Evolutionary conservation across 2,888 invertebrate species (phyloP).

Genomic region (Mimachlamys varia): DNA sequence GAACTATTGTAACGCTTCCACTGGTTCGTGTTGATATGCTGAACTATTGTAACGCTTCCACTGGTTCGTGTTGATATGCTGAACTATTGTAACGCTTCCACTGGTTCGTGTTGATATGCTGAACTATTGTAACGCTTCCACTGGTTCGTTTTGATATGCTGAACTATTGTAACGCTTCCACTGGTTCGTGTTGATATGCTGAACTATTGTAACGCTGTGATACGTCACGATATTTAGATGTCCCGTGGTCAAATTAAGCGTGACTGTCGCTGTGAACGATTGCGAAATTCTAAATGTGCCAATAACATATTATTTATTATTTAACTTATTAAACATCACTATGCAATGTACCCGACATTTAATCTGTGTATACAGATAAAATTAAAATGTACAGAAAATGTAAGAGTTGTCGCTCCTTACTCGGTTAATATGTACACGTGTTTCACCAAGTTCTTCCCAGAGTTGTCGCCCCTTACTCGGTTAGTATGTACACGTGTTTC

Average conservation of each 20-base stretch:
- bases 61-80: no score
- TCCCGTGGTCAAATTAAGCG: neutral
- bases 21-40: no score
- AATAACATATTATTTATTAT: neutral
- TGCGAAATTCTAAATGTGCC: conserved; percentile 18
- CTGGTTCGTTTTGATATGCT: neutral
- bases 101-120: neutral
- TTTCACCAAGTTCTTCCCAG: neutral
- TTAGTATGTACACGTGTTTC: neutral
- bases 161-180: no score
- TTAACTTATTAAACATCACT: neutral
- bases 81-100: neutral
- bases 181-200: neutral
- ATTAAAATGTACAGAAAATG: neutral
- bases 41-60: neutral
- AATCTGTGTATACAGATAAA: neutral
- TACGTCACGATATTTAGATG: neutral
- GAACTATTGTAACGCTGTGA: neutral
- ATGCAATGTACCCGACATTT: neutral
- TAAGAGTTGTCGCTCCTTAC: neutral
- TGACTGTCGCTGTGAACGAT: neutral
- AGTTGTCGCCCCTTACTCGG: neutral
- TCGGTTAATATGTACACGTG: neutral
- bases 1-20: neutral
- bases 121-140: no score